Conservation (phyloP, 2,888 invertebrate species). For the Lepas anatifera region DNA sequence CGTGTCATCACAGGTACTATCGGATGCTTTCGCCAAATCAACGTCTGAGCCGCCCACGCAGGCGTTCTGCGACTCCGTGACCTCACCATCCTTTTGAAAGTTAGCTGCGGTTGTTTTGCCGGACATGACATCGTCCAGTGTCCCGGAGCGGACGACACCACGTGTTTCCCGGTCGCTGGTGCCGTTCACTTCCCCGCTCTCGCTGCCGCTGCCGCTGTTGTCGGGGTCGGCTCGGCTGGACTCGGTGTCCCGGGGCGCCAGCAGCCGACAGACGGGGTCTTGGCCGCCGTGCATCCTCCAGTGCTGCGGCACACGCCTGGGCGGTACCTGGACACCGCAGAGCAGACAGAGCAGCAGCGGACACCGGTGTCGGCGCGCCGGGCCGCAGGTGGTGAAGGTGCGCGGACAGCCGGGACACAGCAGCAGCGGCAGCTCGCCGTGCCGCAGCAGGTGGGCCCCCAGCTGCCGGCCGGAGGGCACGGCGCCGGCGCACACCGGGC, state of each 20-base stretch:
- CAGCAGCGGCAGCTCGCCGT: slow-evolving; percentile 1
- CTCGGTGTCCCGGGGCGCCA: not conserved
- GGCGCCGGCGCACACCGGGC: not conserved
- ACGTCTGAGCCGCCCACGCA: no score
- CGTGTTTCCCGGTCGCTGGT: no score
- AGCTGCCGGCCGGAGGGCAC: slow-evolving; percentile 1
- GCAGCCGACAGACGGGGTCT: not conserved
- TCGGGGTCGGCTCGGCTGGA: no score
- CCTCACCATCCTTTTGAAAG: no score
- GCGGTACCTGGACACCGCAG: not conserved
- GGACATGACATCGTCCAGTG: no score
- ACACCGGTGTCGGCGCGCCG: not conserved
- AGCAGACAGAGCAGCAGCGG: not conserved
- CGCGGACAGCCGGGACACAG: not conserved
- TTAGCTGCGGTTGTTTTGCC: no score
- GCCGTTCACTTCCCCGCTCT: no score
- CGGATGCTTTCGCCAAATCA: no score
- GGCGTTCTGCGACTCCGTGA: no score
- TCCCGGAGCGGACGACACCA: no score
- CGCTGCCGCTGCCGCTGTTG: not conserved
- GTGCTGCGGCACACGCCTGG: not conserved
- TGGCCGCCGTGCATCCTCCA: not conserved
- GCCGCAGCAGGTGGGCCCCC: not conserved
- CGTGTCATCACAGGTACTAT: no score
- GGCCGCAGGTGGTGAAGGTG: not conserved